A percentile compares a stretch with the other conserved stretches of the same genome.
Conservation (phyloP, 2,888 invertebrate genomes). For the Hecatera dysodea region DNA sequence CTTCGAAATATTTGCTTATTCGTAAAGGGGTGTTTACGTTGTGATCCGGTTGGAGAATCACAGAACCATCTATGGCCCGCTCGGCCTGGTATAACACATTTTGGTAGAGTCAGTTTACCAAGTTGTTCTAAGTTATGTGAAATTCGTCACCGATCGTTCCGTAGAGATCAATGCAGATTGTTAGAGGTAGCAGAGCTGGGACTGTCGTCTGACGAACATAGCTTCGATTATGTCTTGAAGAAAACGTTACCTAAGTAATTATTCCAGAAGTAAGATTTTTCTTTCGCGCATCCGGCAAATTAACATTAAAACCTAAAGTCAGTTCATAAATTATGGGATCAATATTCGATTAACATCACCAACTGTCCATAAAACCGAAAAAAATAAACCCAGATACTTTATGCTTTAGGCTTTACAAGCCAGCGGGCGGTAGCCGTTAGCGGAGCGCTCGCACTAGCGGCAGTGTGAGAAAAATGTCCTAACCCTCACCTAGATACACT, state of each 20-base stretch:
- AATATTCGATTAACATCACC: constrained; percentile 1
- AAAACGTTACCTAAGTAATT: background rate
- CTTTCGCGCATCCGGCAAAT: background rate
- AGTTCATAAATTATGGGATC: background rate
- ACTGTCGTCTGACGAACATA: too few relatives aligned
- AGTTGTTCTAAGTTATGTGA: background rate
- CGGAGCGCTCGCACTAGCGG: constrained; percentile 65
- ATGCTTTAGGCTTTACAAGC: constrained; percentile 43
- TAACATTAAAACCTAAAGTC: background rate
- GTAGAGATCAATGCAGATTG: too few relatives aligned
- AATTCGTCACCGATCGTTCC: too few relatives aligned
- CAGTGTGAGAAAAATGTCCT: constrained; percentile 88
- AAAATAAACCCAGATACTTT: constrained; percentile 13
- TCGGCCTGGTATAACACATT: background rate
- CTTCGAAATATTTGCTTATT: constrained; percentile 45
- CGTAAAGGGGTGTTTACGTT: background rate
- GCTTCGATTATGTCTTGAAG: background rate
- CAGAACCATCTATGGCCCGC: too few relatives aligned
- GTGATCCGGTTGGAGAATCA: background rate
- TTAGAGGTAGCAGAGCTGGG: too few relatives aligned
- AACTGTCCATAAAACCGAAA: background rate
- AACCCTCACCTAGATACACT: constrained; percentile 85
- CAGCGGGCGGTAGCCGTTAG: constrained; percentile 68
- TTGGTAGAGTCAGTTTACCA: background rate
- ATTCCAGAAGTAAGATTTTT: background rate